Percentiles rank a stretch among this genome's conserved stretches.
Evolutionary conservation across 2,888 invertebrate species (phyloP).

Genomic region (Pristionchus arcanus): DNA sequence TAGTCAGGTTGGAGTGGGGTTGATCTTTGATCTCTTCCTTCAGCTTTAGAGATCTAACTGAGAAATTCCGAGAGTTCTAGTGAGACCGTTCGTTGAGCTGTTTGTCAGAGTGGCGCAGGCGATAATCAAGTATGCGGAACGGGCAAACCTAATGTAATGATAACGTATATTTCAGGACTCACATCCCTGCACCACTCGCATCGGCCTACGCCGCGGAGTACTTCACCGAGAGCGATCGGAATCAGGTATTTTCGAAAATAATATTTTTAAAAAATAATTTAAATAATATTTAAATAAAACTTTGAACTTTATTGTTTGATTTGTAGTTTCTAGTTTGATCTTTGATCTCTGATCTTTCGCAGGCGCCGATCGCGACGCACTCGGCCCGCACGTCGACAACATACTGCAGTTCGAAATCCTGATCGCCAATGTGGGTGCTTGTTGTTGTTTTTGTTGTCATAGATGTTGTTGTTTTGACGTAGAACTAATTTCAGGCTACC

Average conservation of each 20-base stretch:
- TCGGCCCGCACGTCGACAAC: conserved; percentile 70
- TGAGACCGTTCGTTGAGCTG: no score
- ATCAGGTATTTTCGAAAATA: conserved; percentile 42
- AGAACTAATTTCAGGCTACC: conserved; percentile 62
- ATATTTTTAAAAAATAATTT: no score
- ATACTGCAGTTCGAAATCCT: conserved; percentile 71
- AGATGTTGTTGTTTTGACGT: background rate
- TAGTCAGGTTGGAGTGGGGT: conserved; percentile 60
- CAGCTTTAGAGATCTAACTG: background rate
- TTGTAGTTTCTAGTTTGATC: conserved; percentile 26
- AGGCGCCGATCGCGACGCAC: conserved; percentile 68
- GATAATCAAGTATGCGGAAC: no score
- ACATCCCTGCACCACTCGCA: conserved; percentile 70
- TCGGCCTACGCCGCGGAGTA: conserved; percentile 69
- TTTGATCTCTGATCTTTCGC: conserved; percentile 13
- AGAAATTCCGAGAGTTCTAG: no score
- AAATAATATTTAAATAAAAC: no score
- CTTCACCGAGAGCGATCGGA: conserved; percentile 62
- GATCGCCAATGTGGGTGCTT: conserved; percentile 68
- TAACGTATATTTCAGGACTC: conserved; percentile 46
- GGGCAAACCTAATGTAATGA: background rate
- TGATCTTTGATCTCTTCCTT: background rate
- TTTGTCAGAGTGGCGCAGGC: no score
- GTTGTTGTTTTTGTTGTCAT: background rate
- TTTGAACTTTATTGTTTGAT: no score